These are phyloP conservation scores for Netelia inedita DNA, from an alignment of 2,888 invertebrate genomes.

Conservation along the genomic window DNA sequence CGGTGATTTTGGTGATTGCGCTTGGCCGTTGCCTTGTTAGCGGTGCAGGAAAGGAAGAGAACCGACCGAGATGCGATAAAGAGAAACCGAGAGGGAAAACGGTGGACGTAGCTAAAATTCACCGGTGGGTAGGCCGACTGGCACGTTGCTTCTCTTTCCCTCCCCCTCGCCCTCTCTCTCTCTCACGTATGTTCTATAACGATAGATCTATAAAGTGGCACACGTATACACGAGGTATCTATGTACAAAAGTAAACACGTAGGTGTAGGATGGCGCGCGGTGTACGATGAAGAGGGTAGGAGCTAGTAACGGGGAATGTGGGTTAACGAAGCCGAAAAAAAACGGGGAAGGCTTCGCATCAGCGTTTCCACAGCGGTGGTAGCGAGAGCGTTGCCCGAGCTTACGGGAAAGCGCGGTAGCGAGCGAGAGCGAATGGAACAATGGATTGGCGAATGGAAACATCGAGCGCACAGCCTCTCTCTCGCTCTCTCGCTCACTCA, in stretches of 20 bases:
- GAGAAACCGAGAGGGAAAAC: slow-evolving; percentile 10
- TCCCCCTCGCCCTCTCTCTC: background rate
- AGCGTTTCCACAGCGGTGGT: slow-evolving; percentile 74
- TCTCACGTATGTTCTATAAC: slow-evolving; percentile 4
- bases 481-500: slow-evolving; percentile 27
- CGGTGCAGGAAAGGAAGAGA: slow-evolving; percentile 39
- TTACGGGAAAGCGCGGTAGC: slow-evolving; percentile 66
- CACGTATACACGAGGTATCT: background rate
- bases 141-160: background rate
- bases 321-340: slow-evolving; percentile 80
- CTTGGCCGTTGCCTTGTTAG: background rate
- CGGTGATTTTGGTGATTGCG: slow-evolving; percentile 30
- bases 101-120: slow-evolving; percentile 24
- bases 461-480: slow-evolving; percentile 62
- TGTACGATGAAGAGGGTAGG: slow-evolving; percentile 49
- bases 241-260: no score
- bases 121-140: slow-evolving; percentile 27
- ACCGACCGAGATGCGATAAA: slow-evolving; percentile 31
- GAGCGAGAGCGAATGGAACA: slow-evolving; percentile 70
- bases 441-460: slow-evolving; percentile 77
- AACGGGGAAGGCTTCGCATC: slow-evolving; percentile 77
- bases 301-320: slow-evolving; percentile 75
- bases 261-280: background rate
- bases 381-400: slow-evolving; percentile 28
- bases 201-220: background rate